Evolutionary conservation across 2,113 vertebrate species (phyloP), one percentile per base, ranked within the genome.

Genomic region (Rousettus leschenaultii): DNA sequence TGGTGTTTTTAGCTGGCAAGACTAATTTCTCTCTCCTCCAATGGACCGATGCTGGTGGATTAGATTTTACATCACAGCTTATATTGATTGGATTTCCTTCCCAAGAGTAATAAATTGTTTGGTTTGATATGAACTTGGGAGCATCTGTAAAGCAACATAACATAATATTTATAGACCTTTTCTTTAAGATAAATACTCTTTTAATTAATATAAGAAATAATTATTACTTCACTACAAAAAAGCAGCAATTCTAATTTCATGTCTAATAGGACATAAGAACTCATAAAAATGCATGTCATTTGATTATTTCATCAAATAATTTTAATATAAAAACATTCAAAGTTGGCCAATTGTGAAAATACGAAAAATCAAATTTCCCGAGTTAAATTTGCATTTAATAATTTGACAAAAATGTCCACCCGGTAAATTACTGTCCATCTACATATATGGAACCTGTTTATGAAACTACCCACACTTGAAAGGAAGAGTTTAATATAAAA

Each of bases 81-180:
- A 99, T 99, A 98, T 99, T 99, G 95, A 99, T 99, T 0, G 99
- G 99, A 98, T 99, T 99, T 48, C 99, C 99, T 98, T 99, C 99
- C 99, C 99, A 99, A 12, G 99, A 99, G 96, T 99, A 99, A 96
- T 99, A 99, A 92, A 99, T 99, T 51, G 99, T 99, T 98, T 99
- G 99, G 98, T 99, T 99, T 98, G 99, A 99, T 97, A 99, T 98
- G 97, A 99, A 99, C 94, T 99, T 99, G 40, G 99, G 99, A 94
- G 99, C 99, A 98, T 99, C 99, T 99, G 97, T 6, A 98, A 98
- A 87, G 94, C 79, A 57, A 89, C 55, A 77, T 70, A 78, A 94
- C 14, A 77, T 57, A 94, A 95, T 6, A 83, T 71, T 89, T 83
- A 86, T 21, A 80, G 26, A 40, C 4, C 1, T 90, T 83, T 65